Percentiles rank a stretch among this genome's conserved stretches.
phyloP scores from a whole-genome alignment of 1,140 invertebrate species.

The Vollenhovia emeryi region DNA sequence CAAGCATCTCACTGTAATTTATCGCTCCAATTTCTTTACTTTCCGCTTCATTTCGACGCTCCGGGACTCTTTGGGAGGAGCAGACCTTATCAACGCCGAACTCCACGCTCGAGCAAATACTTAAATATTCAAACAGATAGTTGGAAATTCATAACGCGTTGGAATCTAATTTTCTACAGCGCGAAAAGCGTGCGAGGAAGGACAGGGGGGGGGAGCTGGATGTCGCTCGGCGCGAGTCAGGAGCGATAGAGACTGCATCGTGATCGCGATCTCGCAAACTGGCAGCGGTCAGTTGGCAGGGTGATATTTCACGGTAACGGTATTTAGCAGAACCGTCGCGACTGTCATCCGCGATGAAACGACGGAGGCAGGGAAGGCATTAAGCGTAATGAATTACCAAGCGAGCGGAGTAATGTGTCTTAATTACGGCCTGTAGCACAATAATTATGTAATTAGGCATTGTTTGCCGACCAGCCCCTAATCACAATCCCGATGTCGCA shows the following conservation, averaged over 20 bases:
- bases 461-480: conserved; percentile 82
- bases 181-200: background rate
- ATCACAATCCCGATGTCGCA: conserved; percentile 81
- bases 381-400: conserved; percentile 84
- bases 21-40: background rate
- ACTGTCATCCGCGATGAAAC: conserved; percentile 83
- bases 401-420: conserved; percentile 83
- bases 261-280: conserved; percentile 38
- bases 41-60: background rate
- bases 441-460: conserved; percentile 85
- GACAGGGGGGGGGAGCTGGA: background rate
- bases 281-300: conserved; percentile 51
- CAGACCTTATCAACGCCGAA: background rate
- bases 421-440: conserved; percentile 83
- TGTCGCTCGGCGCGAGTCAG: background rate
- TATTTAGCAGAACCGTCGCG: conserved; percentile 80
- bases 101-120: background rate
- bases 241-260: background rate
- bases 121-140: background rate
- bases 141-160: background rate
- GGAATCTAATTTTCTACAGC: background rate
- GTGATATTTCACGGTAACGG: conserved; percentile 82
- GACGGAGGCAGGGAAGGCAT: conserved; percentile 82
- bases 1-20: conserved; percentile 1
- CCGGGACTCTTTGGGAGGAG: background rate